Conservation (phyloP, 1,140 invertebrate species). For the Brachionus koreanus region DNA sequence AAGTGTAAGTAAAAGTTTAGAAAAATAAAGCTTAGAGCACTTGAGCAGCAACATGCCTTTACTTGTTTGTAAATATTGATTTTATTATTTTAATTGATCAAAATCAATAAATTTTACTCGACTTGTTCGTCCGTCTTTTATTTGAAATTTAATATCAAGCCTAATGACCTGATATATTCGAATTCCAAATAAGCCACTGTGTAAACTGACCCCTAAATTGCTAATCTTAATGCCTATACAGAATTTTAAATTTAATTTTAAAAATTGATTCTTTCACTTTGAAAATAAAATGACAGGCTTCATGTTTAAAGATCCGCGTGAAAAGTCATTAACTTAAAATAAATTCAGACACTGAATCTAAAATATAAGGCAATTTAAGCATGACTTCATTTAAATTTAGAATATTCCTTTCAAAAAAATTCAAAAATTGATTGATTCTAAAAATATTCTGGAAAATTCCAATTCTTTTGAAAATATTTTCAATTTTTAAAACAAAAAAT, state of each 20-base stretch:
- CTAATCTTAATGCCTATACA: not conserved
- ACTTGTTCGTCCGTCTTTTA: not conserved
- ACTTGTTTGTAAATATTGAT: not conserved
- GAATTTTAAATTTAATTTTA: not conserved
- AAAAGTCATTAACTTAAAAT: not conserved
- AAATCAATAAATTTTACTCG: slow-evolving; percentile 11
- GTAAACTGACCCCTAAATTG: not conserved
- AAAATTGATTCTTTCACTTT: not conserved
- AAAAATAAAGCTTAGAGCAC: slow-evolving; percentile 1
- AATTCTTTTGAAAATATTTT: no score
- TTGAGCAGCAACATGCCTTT: not conserved
- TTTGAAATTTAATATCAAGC: slow-evolving; percentile 4
- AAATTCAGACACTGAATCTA: not conserved
- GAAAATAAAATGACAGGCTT: not conserved
- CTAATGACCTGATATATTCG: not conserved
- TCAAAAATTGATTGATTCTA: no score
- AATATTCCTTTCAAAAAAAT: no score
- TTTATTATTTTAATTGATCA: slow-evolving; percentile 4
- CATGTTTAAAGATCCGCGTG: not conserved
- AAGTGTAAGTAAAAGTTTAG: not conserved
- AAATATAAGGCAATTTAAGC: not conserved
- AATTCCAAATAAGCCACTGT: slow-evolving; percentile 1
- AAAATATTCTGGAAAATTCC: no score
- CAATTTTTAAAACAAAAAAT: no score
- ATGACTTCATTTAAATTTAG: not conserved